Evolutionary conservation across 2,113 vertebrate species (phyloP).

Genomic region (Ranitomeya variabilis): DNA sequence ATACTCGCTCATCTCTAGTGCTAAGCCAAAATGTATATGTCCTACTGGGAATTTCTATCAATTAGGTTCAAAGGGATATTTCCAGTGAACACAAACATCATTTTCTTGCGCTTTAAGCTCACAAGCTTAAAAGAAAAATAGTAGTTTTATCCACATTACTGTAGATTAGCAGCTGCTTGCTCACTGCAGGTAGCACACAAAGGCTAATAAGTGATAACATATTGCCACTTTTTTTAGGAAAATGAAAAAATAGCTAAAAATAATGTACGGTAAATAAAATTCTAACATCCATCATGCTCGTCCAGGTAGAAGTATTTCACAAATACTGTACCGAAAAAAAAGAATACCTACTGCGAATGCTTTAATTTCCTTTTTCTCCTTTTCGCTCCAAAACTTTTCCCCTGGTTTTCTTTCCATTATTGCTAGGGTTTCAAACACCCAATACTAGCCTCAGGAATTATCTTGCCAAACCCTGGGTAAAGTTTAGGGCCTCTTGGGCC

Average conservation of each 20-base stretch:
- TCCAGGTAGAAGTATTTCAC: background rate
- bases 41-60: background rate
- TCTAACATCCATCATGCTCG: background rate
- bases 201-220: conserved; percentile 2
- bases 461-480: no score
- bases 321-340: background rate
- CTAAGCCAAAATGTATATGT: background rate
- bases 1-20: background rate
- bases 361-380: background rate
- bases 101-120: background rate
- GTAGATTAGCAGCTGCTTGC: background rate
- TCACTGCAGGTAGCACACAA: background rate
- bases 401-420: background rate
- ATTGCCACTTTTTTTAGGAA: background rate
- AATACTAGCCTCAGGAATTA: no score
- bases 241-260: background rate
- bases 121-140: background rate
- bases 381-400: background rate
- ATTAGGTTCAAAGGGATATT: background rate
- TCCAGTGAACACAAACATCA: background rate
- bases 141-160: background rate
- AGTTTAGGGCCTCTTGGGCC: no score
- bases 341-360: background rate
- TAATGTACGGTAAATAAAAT: background rate
- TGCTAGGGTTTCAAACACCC: no score